Percentiles rank a stretch among this genome's conserved stretches.
phyloP scores from a whole-genome alignment of 53 echinoderm and acorn worm species.

The Henricia sp. region DNA sequence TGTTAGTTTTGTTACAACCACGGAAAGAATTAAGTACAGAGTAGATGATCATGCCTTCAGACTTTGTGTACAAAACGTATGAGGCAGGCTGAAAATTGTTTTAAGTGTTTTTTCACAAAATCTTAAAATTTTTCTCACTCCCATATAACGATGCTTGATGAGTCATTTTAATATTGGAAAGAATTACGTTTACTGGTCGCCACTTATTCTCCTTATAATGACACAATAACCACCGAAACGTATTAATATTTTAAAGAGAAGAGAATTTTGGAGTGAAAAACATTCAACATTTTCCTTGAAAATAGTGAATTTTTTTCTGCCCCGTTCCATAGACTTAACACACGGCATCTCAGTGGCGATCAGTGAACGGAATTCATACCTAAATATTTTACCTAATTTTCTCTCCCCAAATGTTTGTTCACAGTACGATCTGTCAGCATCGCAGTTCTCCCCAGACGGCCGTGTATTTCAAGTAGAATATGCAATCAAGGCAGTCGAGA shows the following conservation, averaged over 20 bases:
- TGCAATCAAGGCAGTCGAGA: conserved; percentile 98
- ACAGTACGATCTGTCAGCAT: conserved; percentile 97
- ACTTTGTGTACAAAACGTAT: too few species aligned
- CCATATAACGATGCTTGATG: too few species aligned
- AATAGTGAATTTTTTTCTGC: background rate
- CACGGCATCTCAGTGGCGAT: background rate
- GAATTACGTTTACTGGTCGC: too few species aligned
- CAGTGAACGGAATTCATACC: background rate
- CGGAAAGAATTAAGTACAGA: too few species aligned
- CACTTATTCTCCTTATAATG: too few species aligned
- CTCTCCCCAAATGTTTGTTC: background rate
- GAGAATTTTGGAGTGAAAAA: background rate
- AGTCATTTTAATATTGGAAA: background rate
- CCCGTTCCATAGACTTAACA: background rate
- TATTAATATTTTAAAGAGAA: background rate
- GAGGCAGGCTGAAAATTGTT: too few species aligned
- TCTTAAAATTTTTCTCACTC: too few species aligned
- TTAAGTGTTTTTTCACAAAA: too few species aligned
- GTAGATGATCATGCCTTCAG: too few species aligned
- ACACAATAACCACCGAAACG: too few species aligned
- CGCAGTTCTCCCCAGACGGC: conserved; percentile 98
- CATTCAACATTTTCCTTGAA: background rate
- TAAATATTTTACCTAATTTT: background rate
- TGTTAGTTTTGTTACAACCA: too few species aligned
- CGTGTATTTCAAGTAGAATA: conserved; percentile 97